Evolutionary conservation across 2,113 vertebrate species (phyloP), one percentile per base, ranked within the genome.

Genomic region (Numenius arquata): DNA sequence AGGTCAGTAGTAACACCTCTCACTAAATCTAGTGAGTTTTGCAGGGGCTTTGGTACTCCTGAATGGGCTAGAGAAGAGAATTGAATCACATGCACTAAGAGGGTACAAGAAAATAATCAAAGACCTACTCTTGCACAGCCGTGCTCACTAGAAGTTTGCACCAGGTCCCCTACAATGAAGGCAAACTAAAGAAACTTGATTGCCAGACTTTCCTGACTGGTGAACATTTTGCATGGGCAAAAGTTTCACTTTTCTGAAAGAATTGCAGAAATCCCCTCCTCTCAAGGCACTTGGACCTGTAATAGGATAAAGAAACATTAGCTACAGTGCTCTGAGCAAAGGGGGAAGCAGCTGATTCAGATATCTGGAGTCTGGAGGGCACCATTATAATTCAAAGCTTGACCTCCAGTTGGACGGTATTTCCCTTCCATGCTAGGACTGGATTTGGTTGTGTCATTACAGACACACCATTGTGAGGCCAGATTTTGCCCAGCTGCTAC

Each of bases 401-500:
- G 87, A 92, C 87, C 77, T 95, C 71, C 63, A 43, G 77, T 77
- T 83, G 86, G 87, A 89, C 7, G n/a, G 84, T 58, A 75, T 95
- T 96, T 95, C 95, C 45, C 55, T 83, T 92, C 81, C 84, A 41
- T 15, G 9, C 66, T 83, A 82, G 74, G 89, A 13, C 81, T 94
- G 89, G 87, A 61, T 94, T 94, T 90, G 65, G 79, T 94, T 77
- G 86, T 95, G 89, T 95, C 74, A 30, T 85, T 93, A 95, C 91
- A 96, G 94, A 79, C 85, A 8, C 74, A 88, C 74, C 68, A 96
- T 96, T 97, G 93, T 94, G 78, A 92, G 63, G 70, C 84, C 95
- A 97, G 92, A 97, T 96, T 96, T 94, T 91, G 95, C 93, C 94
- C 95, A 95, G 94, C 96, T 96, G 96, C 96, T 95, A 40, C 83